phyloP scores from a whole-genome alignment of 1,140 invertebrate genomes.

The Bursaphelenchus mucronatus region DNA sequence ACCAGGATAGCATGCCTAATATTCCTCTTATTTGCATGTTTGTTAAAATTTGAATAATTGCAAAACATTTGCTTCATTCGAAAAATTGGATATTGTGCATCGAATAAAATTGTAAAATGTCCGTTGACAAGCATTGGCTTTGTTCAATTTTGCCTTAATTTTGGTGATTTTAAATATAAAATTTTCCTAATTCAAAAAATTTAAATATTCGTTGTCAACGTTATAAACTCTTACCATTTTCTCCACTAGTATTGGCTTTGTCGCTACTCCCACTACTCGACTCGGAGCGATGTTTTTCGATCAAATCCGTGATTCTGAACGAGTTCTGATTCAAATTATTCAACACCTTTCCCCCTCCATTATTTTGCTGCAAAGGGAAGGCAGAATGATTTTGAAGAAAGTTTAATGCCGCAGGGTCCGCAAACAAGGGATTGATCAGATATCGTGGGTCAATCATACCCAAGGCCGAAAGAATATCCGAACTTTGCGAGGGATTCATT shows the following conservation, averaged over 20 bases:
- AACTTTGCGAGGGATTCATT: too few species aligned
- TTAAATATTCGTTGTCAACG: not conserved
- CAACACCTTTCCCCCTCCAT: conserved; percentile 13
- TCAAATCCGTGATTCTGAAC: conserved; percentile 23
- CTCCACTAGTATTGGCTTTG: conserved; percentile 32
- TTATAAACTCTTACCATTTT: conserved; percentile 28
- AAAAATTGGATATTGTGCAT: too few species aligned
- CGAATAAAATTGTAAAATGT: too few species aligned
- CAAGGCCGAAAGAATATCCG: not conserved
- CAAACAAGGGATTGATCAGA: conserved; percentile 29
- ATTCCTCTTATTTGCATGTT: too few species aligned
- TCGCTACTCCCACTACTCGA: conserved; percentile 25
- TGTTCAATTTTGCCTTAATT: too few species aligned
- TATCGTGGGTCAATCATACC: conserved; percentile 23
- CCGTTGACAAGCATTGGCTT: too few species aligned
- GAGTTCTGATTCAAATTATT: conserved; percentile 14
- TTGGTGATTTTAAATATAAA: not conserved
- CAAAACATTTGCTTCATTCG: too few species aligned
- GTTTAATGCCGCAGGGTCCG: conserved; percentile 20
- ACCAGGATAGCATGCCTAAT: too few species aligned
- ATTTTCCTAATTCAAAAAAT: not conserved
- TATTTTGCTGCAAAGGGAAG: conserved; percentile 1
- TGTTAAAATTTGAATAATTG: too few species aligned
- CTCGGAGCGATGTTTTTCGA: conserved; percentile 24
- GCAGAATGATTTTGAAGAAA: conserved; percentile 24